These are phyloP conservation scores for Cistogaster globosa DNA, from an alignment of 2,888 invertebrate species.

Conservation along the genomic window DNA sequence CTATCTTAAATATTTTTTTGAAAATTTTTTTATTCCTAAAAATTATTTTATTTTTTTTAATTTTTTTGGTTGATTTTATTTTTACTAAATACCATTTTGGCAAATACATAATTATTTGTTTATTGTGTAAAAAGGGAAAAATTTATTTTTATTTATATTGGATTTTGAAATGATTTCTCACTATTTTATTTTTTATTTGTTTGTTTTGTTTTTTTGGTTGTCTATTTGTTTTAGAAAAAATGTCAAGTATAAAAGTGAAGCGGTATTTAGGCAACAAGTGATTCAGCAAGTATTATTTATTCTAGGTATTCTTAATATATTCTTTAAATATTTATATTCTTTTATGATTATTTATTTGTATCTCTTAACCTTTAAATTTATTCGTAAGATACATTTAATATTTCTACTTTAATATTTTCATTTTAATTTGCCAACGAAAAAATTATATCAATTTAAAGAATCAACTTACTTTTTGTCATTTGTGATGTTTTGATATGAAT, in stretches of 20 bases:
- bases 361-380: conserved; percentile 79
- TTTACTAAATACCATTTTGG: conserved; percentile 68
- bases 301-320: conserved; percentile 69
- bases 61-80: background rate
- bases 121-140: conserved; percentile 29
- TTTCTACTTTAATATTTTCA: background rate
- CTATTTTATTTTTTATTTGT: background rate
- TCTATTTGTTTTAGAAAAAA: conserved; percentile 71
- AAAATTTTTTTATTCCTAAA: too few species aligned
- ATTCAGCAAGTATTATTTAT: conserved; percentile 79
- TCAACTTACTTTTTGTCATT: too few species aligned
- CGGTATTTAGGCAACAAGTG: conserved; percentile 82
- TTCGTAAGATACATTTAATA: conserved; percentile 79
- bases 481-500: too few species aligned
- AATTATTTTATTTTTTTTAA: too few species aligned
- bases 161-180: background rate
- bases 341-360: conserved; percentile 59
- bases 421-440: conserved; percentile 22
- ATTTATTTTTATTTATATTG: conserved; percentile 4
- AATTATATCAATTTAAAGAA: background rate
- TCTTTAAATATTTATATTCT: conserved; percentile 64
- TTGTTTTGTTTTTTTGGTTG: conserved; percentile 39
- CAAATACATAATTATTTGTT: conserved; percentile 28
- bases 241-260: conserved; percentile 81
- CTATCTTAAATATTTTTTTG: too few species aligned